Conservation (phyloP, 2,113 vertebrate genomes). For the Meleagris gallopavo region DNA sequence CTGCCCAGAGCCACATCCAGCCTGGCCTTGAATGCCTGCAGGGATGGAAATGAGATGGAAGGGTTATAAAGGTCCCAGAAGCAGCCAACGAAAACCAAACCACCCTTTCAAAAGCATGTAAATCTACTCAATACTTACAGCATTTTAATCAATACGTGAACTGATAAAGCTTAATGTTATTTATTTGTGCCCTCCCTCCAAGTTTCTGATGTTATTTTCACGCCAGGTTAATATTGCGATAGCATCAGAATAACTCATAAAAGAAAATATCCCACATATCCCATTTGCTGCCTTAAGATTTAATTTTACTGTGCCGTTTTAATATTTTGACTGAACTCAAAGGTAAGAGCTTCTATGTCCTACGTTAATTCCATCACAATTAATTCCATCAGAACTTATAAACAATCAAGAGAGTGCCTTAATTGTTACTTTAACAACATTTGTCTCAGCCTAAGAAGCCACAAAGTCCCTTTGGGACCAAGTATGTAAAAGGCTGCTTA, state of each 20-base stretch:
- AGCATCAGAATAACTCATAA: not conserved
- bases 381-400: not conserved
- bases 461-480: fast-evolving
- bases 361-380: not conserved
- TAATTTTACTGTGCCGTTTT: not conserved
- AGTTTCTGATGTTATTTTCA: not conserved
- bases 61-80: not conserved
- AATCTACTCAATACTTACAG: not conserved
- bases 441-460: not conserved
- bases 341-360: not conserved
- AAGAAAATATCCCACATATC: not conserved
- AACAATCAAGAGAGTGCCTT: not conserved
- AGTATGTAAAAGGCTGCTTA: not conserved
- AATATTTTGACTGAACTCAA: not conserved
- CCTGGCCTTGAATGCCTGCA: too few species aligned
- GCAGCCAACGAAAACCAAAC: not conserved
- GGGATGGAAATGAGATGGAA: not conserved
- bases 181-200: not conserved
- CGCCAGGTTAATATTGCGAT: not conserved
- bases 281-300: not conserved
- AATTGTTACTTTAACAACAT: not conserved
- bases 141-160: not conserved
- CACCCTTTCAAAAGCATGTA: not conserved
- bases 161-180: not conserved
- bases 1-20: too few species aligned